These are phyloP conservation scores for Patella pellucida DNA, from an alignment of 2,888 invertebrate genomes.

Conservation along the genomic window DNA sequence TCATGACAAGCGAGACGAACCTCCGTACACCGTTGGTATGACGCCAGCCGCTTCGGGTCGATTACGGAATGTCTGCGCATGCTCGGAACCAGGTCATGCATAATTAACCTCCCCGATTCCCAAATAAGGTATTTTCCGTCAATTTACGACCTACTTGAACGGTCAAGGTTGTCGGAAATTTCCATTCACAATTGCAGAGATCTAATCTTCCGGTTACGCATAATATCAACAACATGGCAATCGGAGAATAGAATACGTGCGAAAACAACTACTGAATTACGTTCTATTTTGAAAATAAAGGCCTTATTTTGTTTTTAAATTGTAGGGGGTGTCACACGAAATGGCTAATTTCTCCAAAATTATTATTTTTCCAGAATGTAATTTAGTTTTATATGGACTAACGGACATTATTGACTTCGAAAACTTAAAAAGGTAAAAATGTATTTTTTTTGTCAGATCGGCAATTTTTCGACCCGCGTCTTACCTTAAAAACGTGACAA, in stretches of 20 bases:
- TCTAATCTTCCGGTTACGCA: neutral
- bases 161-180: neutral
- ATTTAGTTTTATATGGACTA: neutral
- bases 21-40: too few species aligned
- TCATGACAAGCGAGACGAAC: too few species aligned
- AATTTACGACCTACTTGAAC: neutral
- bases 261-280: too few species aligned
- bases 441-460: neutral
- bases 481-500: too few species aligned
- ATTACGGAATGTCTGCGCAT: neutral
- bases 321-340: too few species aligned
- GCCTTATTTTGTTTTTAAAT: too few species aligned
- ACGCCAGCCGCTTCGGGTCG: too few species aligned
- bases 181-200: neutral
- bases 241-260: neutral
- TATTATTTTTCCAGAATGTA: neutral
- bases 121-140: conserved; percentile 3
- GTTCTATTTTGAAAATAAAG: too few species aligned
- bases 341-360: neutral
- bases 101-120: neutral
- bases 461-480: neutral
- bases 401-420: neutral
- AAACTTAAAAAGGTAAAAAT: neutral
- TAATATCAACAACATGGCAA: neutral
- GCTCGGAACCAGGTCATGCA: neutral